A percentile compares a stretch with the other conserved stretches of the same genome.
Evolutionary conservation across 64 coral and sea anemone genomes (phyloP).

Genomic region (Orbicella faveolata): DNA sequence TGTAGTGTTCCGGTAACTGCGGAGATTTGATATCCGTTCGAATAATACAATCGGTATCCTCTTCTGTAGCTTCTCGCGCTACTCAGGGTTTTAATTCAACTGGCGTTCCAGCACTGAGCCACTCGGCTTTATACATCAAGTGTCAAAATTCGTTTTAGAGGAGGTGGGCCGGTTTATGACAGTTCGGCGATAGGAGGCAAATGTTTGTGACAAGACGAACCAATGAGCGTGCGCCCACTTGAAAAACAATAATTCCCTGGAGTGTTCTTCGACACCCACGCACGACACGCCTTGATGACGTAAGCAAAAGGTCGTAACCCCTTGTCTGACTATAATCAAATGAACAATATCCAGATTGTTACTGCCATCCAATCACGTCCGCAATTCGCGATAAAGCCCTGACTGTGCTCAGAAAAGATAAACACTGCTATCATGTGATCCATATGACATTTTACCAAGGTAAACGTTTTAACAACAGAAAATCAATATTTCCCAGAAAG

Average conservation of each 20-base stretch:
- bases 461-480: slow-evolving; percentile 35
- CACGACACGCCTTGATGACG: slow-evolving; percentile 86
- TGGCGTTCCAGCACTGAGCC: not conserved
- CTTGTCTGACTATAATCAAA: slow-evolving; percentile 45
- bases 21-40: slow-evolving; percentile 15
- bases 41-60: not conserved
- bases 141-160: slow-evolving; percentile 36
- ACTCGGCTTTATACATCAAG: slow-evolving; percentile 60
- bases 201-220: slow-evolving; percentile 55
- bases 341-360: slow-evolving; percentile 73
- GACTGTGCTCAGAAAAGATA: slow-evolving; percentile 77
- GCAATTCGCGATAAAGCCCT: slow-evolving; percentile 41
- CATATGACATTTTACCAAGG: not conserved
- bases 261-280: slow-evolving; percentile 75
- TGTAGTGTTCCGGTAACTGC: slow-evolving; percentile 9
- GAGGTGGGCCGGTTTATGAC: slow-evolving; percentile 83
- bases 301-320: slow-evolving; percentile 75
- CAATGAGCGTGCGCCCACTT: slow-evolving; percentile 62
- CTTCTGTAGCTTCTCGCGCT: not conserved
- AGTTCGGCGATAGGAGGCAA: slow-evolving; percentile 85
- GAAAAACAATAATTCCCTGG: slow-evolving; percentile 88
- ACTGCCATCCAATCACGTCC: slow-evolving; percentile 60
- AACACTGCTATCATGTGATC: slow-evolving; percentile 39
- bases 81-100: slow-evolving; percentile 14
- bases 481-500: slow-evolving; percentile 23